phyloP scores from a whole-genome alignment of 2,113 vertebrate genomes.

The Paratilapia polleni region DNA sequence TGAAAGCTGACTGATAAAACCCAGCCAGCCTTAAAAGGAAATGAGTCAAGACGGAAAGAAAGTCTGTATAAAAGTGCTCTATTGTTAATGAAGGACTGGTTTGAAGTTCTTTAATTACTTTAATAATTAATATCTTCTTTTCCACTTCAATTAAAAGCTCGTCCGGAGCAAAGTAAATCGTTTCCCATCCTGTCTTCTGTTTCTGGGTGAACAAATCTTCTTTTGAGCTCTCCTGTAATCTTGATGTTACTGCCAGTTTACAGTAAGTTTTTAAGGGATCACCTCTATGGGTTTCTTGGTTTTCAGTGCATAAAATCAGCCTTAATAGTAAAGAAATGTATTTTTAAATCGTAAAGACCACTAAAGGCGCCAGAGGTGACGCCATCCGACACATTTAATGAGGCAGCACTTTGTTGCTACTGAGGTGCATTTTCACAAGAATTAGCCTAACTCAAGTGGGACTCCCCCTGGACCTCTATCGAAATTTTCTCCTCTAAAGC shows the following conservation, averaged over 20 bases:
- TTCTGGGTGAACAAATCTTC: neutral
- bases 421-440: neutral
- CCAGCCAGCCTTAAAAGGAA: neutral
- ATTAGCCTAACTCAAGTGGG: neutral
- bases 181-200: neutral
- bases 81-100: neutral
- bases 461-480: neutral
- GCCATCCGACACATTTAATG: neutral
- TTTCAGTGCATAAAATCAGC: neutral
- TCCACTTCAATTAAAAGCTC: neutral
- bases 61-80: neutral
- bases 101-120: neutral
- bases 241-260: neutral
- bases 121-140: neutral
- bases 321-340: neutral
- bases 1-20: constrained; percentile 13
- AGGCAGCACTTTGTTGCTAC: neutral
- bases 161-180: neutral
- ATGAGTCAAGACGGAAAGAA: neutral
- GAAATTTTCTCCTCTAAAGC: neutral
- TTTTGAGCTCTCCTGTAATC: neutral
- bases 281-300: neutral
- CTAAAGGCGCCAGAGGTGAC: neutral
- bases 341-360: neutral
- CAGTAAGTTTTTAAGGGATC: accelerated